Evolutionary conservation across 2,113 vertebrate species (phyloP).

Genomic region (Murina feae): DNA sequence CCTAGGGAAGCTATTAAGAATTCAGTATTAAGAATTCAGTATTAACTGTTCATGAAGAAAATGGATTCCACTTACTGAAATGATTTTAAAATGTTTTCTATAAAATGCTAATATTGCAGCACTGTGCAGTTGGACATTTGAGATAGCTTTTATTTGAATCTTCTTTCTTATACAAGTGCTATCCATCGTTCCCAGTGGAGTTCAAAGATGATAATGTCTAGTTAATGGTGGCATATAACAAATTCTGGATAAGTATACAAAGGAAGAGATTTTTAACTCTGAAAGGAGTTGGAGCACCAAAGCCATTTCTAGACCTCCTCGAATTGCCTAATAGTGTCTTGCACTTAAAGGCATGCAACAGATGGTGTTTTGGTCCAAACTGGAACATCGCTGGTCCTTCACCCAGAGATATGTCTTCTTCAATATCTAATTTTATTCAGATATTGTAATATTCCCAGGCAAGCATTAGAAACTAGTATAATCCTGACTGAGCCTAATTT

Average conservation of each 20-base stretch:
- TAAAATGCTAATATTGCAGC: conserved; percentile 61
- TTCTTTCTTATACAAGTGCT: conserved; percentile 19
- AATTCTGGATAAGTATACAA: background rate
- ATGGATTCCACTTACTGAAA: conserved; percentile 68
- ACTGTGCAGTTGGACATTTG: conserved; percentile 33
- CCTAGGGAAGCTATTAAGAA: conserved; percentile 64
- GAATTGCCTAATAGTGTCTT: background rate
- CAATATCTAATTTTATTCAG: background rate
- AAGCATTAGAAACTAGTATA: background rate
- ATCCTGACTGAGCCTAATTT: background rate
- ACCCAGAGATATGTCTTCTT: background rate
- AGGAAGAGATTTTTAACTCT: background rate
- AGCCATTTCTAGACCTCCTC: background rate
- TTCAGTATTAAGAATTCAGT: conserved; percentile 66
- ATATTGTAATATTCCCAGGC: background rate
- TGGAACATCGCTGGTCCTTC: background rate
- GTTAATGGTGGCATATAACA: background rate
- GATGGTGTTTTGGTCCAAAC: background rate
- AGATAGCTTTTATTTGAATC: conserved; percentile 13
- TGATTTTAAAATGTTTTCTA: conserved; percentile 66
- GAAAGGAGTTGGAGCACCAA: background rate
- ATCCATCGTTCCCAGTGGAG: background rate
- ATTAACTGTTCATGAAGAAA: conserved; percentile 68
- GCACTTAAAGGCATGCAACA: background rate
- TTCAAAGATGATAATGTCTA: background rate